Conservation (phyloP, 2,797 vertebrate species). For the Sphaeramia orbicularis region DNA sequence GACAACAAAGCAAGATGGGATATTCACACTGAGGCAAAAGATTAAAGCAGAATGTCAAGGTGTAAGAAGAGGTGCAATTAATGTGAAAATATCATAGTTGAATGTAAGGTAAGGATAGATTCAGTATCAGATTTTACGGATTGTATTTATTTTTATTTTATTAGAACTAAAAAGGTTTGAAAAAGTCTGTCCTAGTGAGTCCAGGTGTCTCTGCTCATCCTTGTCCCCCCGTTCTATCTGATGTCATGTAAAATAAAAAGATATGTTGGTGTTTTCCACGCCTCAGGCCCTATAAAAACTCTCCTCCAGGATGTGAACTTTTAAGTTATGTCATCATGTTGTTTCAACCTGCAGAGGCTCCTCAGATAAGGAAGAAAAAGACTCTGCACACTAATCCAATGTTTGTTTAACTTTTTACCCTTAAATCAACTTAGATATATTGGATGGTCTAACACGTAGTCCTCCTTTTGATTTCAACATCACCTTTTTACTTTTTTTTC, state of each 20-base stretch:
- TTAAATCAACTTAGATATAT: conserved; percentile 17
- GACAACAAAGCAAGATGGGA: background rate
- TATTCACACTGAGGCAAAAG: background rate
- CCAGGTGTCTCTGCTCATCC: background rate
- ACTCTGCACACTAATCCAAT: background rate
- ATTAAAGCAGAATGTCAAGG: background rate
- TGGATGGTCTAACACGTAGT: background rate
- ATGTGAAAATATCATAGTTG: conserved; percentile 4
- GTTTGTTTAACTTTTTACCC: conserved; percentile 52
- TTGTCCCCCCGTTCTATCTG: conserved; percentile 15
- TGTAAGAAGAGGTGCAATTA: background rate
- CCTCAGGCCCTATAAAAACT: background rate
- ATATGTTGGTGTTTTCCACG: conserved; percentile 2
- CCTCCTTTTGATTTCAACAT: conserved; percentile 6
- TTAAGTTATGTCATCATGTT: background rate
- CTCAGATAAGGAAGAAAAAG: conserved; percentile 2
- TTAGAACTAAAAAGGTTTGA: background rate
- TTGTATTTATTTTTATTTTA: background rate
- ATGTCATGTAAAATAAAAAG: conserved; percentile 1
- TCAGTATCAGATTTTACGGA: background rate
- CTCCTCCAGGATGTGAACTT: background rate
- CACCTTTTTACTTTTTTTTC: background rate
- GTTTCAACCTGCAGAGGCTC: background rate
- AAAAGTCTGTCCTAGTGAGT: conserved; percentile 1
- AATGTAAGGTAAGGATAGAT: background rate